A percentile compares a stretch with the other conserved stretches of the same genome.
These are phyloP conservation scores for Drosophila testacea DNA, from an alignment of 2,888 invertebrate genomes.

Conservation along the genomic window DNA sequence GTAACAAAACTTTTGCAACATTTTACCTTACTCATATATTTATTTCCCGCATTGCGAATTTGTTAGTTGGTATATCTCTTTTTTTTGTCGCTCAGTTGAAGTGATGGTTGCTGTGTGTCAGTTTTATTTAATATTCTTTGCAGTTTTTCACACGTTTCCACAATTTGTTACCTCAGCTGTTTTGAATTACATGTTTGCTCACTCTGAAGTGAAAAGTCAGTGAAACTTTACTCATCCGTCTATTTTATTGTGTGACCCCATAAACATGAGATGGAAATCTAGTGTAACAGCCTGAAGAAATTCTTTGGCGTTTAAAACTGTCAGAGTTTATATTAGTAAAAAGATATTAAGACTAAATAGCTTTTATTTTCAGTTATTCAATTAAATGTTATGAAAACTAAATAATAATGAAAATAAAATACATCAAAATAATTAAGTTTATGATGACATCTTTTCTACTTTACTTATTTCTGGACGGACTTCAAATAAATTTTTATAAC, in stretches of 20 bases:
- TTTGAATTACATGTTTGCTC: slow-evolving; percentile 56
- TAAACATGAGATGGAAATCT: slow-evolving; percentile 12
- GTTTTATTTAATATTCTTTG: slow-evolving; percentile 36
- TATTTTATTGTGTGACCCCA: slow-evolving; percentile 1
- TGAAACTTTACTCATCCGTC: slow-evolving; percentile 1
- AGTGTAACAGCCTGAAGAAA: slow-evolving; percentile 15
- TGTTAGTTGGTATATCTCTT: slow-evolving; percentile 6
- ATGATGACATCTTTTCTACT: too few species aligned
- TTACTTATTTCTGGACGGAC: too few species aligned
- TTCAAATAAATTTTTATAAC: too few species aligned
- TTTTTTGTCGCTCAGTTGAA: neutral
- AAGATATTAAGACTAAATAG: too few species aligned
- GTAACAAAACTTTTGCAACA: slow-evolving; percentile 16
- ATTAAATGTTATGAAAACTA: neutral
- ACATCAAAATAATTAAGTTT: neutral
- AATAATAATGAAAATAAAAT: neutral
- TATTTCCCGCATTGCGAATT: slow-evolving; percentile 48
- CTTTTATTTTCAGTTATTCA: slow-evolving; percentile 3
- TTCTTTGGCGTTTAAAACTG: neutral
- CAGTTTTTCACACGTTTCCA: slow-evolving; percentile 40
- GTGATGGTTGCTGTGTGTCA: slow-evolving; percentile 22
- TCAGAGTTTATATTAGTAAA: neutral
- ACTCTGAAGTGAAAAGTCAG: slow-evolving; percentile 39
- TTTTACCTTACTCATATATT: slow-evolving; percentile 41
- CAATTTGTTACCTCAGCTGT: slow-evolving; percentile 55